Percentiles rank a stretch among this genome's conserved stretches.
These are phyloP conservation scores for Helicolenus hilgendorfi DNA, from an alignment of 2,797 vertebrate genomes.

Conservation along the genomic window DNA sequence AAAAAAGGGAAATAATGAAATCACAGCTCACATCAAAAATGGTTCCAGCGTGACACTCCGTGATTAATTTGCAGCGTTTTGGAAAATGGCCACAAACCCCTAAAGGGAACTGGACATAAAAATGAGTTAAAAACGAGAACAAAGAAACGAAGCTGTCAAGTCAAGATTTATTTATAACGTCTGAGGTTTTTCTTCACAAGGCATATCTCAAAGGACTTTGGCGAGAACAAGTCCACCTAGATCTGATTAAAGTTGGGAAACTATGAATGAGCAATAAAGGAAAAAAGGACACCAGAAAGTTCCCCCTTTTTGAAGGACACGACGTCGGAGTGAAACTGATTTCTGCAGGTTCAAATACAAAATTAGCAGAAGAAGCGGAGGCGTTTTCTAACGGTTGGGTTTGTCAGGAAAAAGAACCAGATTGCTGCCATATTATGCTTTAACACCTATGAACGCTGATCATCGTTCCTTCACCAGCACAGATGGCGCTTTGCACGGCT, in stretches of 20 bases:
- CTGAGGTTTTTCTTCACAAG: background rate
- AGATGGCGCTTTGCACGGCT: constrained; percentile 38
- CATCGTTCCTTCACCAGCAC: background rate
- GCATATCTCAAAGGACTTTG: constrained; percentile 32
- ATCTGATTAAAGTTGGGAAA: background rate
- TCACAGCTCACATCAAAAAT: background rate
- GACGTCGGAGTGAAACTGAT: background rate
- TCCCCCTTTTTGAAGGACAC: background rate
- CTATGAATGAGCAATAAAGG: constrained; percentile 10
- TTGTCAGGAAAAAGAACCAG: constrained; percentile 15
- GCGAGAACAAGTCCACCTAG: constrained; percentile 17
- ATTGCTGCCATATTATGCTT: constrained; percentile 3
- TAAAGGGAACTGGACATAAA: background rate
- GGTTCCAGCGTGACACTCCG: background rate
- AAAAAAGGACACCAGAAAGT: background rate
- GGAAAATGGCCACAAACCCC: background rate
- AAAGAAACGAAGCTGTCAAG: constrained; percentile 38
- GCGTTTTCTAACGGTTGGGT: background rate
- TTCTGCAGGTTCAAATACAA: background rate
- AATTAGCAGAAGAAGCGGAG: background rate
- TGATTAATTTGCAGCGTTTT: constrained; percentile 27
- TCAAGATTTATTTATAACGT: constrained; percentile 39
- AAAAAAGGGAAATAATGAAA: background rate
- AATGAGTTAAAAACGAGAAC: constrained; percentile 24
- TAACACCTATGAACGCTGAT: constrained; percentile 21